Conservation (phyloP, 2,888 invertebrate species). For the Pilophorus perplexus region DNA sequence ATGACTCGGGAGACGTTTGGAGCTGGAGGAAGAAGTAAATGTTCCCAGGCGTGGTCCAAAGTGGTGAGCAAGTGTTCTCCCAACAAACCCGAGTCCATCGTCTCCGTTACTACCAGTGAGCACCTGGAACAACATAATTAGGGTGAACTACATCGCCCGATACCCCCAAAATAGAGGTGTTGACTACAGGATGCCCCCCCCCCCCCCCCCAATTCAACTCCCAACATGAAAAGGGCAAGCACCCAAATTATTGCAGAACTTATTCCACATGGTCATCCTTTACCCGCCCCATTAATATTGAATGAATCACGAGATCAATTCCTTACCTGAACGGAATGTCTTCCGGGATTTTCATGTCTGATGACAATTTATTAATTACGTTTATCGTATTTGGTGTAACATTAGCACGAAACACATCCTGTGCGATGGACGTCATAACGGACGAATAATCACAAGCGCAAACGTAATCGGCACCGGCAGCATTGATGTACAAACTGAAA, state of each 20-base stretch:
- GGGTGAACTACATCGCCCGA: no score
- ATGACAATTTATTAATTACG: slow-evolving; percentile 62
- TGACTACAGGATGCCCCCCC: no score
- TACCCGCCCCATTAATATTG: no score
- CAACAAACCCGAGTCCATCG: slow-evolving; percentile 75
- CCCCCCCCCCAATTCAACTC: no score
- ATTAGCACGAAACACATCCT: slow-evolving; percentile 59
- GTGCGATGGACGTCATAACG: slow-evolving; percentile 62
- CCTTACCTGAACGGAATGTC: slow-evolving; percentile 59
- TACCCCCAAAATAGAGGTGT: no score
- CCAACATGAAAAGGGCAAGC: no score
- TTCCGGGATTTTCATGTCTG: slow-evolving; percentile 56
- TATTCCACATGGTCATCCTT: no score
- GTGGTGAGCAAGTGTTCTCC: slow-evolving; percentile 70
- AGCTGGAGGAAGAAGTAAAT: slow-evolving; percentile 55
- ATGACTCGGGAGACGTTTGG: slow-evolving; percentile 55
- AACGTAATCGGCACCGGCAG: slow-evolving; percentile 58
- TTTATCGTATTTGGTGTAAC: slow-evolving; percentile 53
- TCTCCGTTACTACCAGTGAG: slow-evolving; percentile 70
- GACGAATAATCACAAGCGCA: slow-evolving; percentile 68
- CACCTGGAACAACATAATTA: slow-evolving; percentile 52
- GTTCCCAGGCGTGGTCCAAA: slow-evolving; percentile 66
- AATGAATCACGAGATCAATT: no score
- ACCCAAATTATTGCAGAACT: no score
- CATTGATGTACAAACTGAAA: slow-evolving; percentile 61